Evolutionary conservation across 37 sponge, comb jelly and placozoan genomes (phyloP), one percentile per base, ranked within the genome.

Genomic region (Oscarella lobularis): DNA sequence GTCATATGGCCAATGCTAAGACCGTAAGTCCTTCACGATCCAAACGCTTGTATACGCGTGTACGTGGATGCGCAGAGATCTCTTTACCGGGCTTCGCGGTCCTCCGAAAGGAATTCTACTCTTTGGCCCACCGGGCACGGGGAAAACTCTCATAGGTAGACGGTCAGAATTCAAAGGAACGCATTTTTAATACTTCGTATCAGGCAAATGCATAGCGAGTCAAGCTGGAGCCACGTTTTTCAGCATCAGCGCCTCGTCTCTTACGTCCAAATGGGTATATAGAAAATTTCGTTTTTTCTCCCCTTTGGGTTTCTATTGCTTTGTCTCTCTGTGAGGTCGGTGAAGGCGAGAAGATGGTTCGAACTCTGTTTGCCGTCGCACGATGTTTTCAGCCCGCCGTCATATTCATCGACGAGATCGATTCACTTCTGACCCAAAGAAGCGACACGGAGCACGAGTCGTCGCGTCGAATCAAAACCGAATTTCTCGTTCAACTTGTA

Each of bases 341-440:
- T 3, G 99, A 98, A 54, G 99, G 99, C 35, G 99, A 98, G 85
- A 98, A 98, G 88, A 90, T 98, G 99, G 99, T 98, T 54, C 68
- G 99, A 6, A 92, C 99, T 1, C 78, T 98, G 82, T 98, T 98
- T 82, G 87, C 89, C 36, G 94, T 98, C 2, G 91, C 99, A 2
- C 76, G 89, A 38, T 88, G 88, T 36, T 87, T 88, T 73, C 94
- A 98, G 74, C 99, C 99, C 38, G 99, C 99, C 6, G 99, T 98
- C 33, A 88, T 98, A 38, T 98, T 98, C 75, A 98, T 98, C 39
- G 99, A 98, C 78, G 99, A 98, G 84, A 98, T 98, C 33, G 99
- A 98, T 85, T 90, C 94, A 6, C 87, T 98, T 3, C 82, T 98
- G 39, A 78, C 92, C 32, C 99, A 93, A 77, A 76, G 99, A 1